phyloP scores from a whole-genome alignment of 2,888 invertebrate species.

The Troglohyphantes excavatus region DNA sequence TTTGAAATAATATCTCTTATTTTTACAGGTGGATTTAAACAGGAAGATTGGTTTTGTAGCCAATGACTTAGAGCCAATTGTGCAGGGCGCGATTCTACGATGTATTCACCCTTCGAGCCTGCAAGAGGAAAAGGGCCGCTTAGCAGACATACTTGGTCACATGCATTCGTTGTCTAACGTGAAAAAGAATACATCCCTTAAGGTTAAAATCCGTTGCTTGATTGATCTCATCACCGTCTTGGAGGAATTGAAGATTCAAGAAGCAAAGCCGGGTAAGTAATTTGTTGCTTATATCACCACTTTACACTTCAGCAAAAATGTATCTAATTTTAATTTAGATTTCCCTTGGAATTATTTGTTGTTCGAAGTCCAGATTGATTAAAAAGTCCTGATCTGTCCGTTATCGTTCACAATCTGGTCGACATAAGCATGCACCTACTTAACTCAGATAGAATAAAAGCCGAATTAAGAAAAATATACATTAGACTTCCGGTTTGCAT shows the following conservation, averaged over 20 bases:
- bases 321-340: no score
- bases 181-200: neutral
- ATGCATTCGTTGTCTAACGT: slow-evolving; percentile 1
- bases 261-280: slow-evolving; percentile 12
- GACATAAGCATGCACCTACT: no score
- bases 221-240: neutral
- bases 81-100: slow-evolving; percentile 83
- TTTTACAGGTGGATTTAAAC: slow-evolving; percentile 87
- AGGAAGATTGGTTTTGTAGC: slow-evolving; percentile 89
- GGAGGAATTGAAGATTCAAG: neutral
- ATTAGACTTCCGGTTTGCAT: no score
- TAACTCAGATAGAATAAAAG: no score
- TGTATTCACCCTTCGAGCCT: slow-evolving; percentile 16
- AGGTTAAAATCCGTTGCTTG: neutral
- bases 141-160: slow-evolving; percentile 11
- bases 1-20: slow-evolving; percentile 22
- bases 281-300: neutral
- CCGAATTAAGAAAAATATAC: no score
- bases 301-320: no score
- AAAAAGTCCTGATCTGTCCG: no score
- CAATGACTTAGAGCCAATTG: slow-evolving; percentile 85
- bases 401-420: no score
- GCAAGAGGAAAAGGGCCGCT: neutral
- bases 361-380: no score
- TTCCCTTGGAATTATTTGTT: no score